phyloP scores from a whole-genome alignment of 2,113 vertebrate genomes.

The Plestiodon gilberti region DNA sequence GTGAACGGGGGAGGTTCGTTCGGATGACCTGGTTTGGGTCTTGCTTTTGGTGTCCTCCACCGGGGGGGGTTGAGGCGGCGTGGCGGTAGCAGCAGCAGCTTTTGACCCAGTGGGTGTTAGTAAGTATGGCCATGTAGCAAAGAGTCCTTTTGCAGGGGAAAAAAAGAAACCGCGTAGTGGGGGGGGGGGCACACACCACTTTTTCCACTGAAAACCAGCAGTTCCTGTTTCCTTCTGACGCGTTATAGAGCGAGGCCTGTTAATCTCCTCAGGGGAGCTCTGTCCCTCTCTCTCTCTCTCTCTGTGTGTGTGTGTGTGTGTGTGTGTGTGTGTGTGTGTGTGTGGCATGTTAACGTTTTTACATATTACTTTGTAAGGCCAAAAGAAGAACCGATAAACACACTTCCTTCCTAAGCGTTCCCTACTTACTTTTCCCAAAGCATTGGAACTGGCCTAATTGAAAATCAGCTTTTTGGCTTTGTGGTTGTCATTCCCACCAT shows the following conservation, averaged over 20 bases:
- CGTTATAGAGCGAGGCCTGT: constrained; percentile 3
- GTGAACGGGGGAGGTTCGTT: constrained; percentile 12
- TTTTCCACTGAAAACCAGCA: background rate
- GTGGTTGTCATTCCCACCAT: background rate
- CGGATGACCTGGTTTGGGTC: constrained; percentile 7
- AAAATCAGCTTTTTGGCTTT: background rate
- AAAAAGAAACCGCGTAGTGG: too few species aligned
- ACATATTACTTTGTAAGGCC: background rate
- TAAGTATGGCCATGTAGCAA: background rate
- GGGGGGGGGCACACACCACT: background rate
- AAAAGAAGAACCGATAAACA: background rate
- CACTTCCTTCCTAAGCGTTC: background rate
- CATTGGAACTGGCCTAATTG: background rate
- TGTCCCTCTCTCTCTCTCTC: too few species aligned
- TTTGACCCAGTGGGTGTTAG: constrained; percentile 1
- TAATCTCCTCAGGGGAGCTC: background rate
- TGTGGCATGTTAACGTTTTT: background rate
- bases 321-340: background rate
- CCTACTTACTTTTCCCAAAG: background rate
- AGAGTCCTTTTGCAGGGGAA: constrained; percentile 8
- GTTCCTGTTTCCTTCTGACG: background rate
- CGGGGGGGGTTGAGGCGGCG: too few species aligned
- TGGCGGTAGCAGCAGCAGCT: too few species aligned
- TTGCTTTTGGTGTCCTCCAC: background rate
- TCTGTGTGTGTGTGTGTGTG: background rate